Conservation (phyloP, 2,888 invertebrate species). For the Branchinecta sandiegonensis region DNA sequence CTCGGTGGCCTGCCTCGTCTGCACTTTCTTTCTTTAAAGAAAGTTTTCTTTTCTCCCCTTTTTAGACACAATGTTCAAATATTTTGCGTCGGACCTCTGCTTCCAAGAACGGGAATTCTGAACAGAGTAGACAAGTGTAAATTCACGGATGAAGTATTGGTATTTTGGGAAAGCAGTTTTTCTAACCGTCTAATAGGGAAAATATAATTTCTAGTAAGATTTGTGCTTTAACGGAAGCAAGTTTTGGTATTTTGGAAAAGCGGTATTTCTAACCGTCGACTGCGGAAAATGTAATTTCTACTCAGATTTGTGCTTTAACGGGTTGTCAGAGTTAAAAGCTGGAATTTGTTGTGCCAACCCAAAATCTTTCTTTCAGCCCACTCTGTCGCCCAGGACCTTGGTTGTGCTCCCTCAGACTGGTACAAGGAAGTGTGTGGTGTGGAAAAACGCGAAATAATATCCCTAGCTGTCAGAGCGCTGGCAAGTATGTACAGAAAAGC, state of each 20-base stretch:
- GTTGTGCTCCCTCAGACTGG: not conserved
- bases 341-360: no score
- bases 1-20: no score
- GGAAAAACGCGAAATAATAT: not conserved
- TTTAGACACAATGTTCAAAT: no score
- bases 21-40: no score
- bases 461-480: not conserved
- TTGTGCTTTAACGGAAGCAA: not conserved
- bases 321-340: not conserved
- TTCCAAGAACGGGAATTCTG: no score
- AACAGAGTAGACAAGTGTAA: no score
- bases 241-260: no score
- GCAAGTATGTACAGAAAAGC: not conserved
- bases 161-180: no score
- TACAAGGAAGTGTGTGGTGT: not conserved
- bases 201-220: not conserved
- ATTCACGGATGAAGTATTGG: no score
- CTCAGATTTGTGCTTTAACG: not conserved
- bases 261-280: not conserved
- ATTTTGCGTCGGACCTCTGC: no score
- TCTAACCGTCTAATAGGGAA: not conserved
- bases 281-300: not conserved
- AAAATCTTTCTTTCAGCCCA: not conserved
- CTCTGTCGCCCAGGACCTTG: not conserved
- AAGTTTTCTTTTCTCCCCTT: no score